Percentiles rank a stretch among this genome's conserved stretches.
These are phyloP conservation scores for Pelodiscus sinensis DNA, from an alignment of 2,113 vertebrate species.

Conservation along the genomic window DNA sequence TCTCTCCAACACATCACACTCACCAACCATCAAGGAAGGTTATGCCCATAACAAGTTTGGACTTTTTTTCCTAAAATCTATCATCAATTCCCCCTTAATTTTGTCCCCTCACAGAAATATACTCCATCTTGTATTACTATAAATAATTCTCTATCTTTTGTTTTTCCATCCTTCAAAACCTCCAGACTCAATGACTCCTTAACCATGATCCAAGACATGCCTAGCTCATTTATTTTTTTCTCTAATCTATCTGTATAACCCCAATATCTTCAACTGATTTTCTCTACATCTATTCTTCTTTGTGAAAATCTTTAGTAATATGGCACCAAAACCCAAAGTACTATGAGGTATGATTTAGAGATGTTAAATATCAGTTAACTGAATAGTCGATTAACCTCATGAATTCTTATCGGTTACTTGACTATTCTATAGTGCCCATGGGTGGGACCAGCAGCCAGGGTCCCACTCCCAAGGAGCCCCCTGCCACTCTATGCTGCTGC, in stretches of 20 bases:
- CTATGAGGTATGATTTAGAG: no score
- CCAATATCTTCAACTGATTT: background rate
- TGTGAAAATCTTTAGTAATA: background rate
- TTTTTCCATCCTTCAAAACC: background rate
- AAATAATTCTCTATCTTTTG: fast-evolving
- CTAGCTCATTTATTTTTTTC: background rate
- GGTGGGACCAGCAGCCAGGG: no score
- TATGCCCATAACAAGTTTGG: background rate
- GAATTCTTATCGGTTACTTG: no score
- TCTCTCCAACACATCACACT: background rate
- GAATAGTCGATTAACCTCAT: no score
- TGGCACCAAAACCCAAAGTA: fast-evolving
- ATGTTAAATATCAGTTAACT: no score
- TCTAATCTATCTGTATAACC: background rate
- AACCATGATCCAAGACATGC: background rate
- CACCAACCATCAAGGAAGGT: no score
- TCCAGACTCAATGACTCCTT: background rate
- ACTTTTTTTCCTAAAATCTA: background rate
- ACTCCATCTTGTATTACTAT: background rate
- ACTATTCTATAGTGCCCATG: no score
- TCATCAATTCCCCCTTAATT: background rate
- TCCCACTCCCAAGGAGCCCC: no score
- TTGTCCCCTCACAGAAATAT: background rate
- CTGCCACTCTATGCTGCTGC: no score
- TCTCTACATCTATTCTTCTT: background rate